Evolutionary conservation across 2,888 invertebrate genomes (phyloP).

Genomic region (Pegoplata infirma): DNA sequence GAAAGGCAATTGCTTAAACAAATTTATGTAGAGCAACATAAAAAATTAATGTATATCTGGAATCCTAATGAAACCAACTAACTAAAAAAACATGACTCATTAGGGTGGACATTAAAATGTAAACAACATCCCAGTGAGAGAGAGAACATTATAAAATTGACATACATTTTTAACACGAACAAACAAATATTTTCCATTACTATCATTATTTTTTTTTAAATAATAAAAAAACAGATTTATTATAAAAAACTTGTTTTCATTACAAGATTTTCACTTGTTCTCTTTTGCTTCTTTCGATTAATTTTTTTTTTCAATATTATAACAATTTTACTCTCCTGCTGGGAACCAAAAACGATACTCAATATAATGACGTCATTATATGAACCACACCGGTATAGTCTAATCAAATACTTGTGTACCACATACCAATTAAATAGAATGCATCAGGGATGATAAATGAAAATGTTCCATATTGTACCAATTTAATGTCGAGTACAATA

Average conservation of each 20-base stretch:
- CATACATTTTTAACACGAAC: background rate
- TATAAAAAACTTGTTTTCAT: background rate
- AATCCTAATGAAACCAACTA: background rate
- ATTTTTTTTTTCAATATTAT: too few relatives aligned
- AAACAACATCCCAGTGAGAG: background rate
- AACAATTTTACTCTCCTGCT: background rate
- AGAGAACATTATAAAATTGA: background rate
- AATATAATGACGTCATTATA: constrained; percentile 49
- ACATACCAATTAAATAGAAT: constrained; percentile 30
- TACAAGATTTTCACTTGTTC: background rate
- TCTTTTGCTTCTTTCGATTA: background rate
- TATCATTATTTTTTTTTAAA: background rate
- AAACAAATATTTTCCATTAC: background rate
- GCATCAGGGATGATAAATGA: too few relatives aligned
- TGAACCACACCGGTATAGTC: background rate
- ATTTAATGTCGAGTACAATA: too few relatives aligned
- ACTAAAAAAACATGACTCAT: background rate
- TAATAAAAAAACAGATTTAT: background rate
- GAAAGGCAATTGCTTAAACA: background rate
- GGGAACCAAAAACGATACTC: constrained; percentile 6
- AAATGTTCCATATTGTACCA: too few relatives aligned
- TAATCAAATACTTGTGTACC: constrained; percentile 9
- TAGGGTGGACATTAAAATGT: background rate
- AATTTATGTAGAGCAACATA: too few relatives aligned
- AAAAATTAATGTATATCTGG: background rate